Evolutionary conservation across 2,113 vertebrate genomes (phyloP).

Genomic region (Cercopithecus mona): DNA sequence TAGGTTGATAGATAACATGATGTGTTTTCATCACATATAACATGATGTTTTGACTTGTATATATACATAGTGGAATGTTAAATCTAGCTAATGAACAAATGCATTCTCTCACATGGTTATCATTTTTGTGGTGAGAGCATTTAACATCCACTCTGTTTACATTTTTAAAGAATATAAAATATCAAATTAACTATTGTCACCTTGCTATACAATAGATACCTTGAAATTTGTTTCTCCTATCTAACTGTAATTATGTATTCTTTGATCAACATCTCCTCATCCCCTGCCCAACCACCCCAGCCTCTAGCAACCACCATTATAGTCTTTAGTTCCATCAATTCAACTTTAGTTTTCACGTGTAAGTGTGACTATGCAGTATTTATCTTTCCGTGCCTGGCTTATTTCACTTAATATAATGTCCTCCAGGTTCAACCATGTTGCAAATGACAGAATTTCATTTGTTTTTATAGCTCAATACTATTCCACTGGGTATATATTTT

Average conservation of each 20-base stretch:
- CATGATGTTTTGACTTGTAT: background rate
- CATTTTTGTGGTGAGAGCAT: background rate
- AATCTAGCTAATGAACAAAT: background rate
- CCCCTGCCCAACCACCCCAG: background rate
- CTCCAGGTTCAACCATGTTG: background rate
- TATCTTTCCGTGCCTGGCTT: background rate
- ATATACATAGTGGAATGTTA: background rate
- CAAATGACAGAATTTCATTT: background rate
- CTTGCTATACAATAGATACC: background rate
- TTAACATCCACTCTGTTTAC: background rate
- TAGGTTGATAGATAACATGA: background rate
- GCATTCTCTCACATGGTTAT: background rate
- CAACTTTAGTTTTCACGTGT: background rate
- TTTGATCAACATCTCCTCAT: background rate
- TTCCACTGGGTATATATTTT: background rate
- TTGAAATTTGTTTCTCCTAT: background rate
- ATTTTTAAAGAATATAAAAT: background rate
- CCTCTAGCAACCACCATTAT: background rate
- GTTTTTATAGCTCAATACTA: background rate
- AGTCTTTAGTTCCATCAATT: background rate
- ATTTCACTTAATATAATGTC: background rate
- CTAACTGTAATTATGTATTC: background rate
- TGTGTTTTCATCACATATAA: background rate
- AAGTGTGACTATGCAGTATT: background rate
- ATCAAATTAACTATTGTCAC: background rate